These are phyloP conservation scores for Anabacerthia variegaticeps DNA, from an alignment of 2,797 vertebrate genomes.

Conservation along the genomic window DNA sequence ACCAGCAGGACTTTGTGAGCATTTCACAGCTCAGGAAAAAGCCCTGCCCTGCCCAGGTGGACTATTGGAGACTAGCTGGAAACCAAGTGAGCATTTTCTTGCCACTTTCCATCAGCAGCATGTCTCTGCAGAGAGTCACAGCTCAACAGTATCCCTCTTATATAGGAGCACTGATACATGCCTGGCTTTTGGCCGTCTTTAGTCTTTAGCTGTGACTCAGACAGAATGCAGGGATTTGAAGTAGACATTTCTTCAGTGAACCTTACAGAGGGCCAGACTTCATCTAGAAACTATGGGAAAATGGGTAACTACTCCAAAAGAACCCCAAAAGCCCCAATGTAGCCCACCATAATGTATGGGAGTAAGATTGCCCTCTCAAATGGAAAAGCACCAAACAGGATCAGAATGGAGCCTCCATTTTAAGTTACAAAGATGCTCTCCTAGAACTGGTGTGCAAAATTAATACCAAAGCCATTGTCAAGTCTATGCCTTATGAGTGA, in stretches of 20 bases:
- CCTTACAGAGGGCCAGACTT: background rate
- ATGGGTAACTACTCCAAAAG: background rate
- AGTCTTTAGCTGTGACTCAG: background rate
- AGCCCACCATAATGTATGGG: background rate
- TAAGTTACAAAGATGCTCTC: background rate
- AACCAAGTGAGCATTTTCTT: background rate
- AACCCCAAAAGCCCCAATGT: fast-evolving
- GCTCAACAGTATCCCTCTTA: background rate
- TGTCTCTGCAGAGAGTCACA: background rate
- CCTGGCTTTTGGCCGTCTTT: background rate
- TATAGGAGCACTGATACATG: background rate
- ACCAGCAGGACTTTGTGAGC: background rate
- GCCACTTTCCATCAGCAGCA: background rate
- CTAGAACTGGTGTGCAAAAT: background rate
- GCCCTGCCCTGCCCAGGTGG: background rate
- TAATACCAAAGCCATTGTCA: background rate
- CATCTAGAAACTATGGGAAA: background rate
- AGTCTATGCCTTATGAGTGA: background rate
- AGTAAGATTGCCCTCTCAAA: background rate
- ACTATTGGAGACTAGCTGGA: background rate
- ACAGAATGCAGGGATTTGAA: background rate
- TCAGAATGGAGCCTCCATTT: background rate
- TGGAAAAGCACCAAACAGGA: background rate
- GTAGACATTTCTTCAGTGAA: background rate
- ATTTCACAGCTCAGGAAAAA: background rate